Base-by-base conservation (phyloP, 2,888 invertebrate genomes). In the Mallateleia sp. region DNA sequence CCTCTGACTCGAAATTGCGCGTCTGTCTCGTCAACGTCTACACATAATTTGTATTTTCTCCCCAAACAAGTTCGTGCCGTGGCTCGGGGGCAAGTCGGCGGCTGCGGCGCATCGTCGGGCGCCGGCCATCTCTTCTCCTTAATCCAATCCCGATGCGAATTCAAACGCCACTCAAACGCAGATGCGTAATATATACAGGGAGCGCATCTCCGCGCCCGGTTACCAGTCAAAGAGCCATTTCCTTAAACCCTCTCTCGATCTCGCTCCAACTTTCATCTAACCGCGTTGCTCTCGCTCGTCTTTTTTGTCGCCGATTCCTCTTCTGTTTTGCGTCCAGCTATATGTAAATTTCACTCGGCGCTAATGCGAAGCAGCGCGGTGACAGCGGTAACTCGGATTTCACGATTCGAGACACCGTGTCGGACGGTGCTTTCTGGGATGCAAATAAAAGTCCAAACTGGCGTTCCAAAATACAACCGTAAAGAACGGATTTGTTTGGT, bases 1-100 rank as follows among this genome's bases (percentile, higher is more conserved):
- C 75, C 24, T 34, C 34, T 28, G 58, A 47, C 58, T 67, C 81
- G 45, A 82, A 82, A 82, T 69, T 82, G 75, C 75, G 82, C 74
- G 24, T 42, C 74, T 75, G 82, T 82, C 82, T 82, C 82, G 82
- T 82, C 82, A 82, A 82, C 64, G 83, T 83, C 77, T 64, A 71
- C 83, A n/a, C n/a, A n/a, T n/a, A 50, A 64, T 77, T 77, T 71
- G 62, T 64, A 64, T 77, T 83, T 77, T 77, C 77, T 75, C 24
- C 67, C 67, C 66, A 75, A 82, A 82, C 82, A 60, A 69, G 82
- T 82, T 82, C 58, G 42, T 20, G 14, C 64, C 24, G 58, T 54
- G 34, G 69, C 77, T 69, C 58, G 25, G 47, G n/a, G 77, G 69
- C 77, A 20, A 67, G 60, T n/a, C 58, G 24, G 24, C 52, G 22